Percentiles rank a stretch among this genome's conserved stretches.
Evolutionary conservation across 2,113 vertebrate species (phyloP).

Genomic region (Heteronetta atricapilla): DNA sequence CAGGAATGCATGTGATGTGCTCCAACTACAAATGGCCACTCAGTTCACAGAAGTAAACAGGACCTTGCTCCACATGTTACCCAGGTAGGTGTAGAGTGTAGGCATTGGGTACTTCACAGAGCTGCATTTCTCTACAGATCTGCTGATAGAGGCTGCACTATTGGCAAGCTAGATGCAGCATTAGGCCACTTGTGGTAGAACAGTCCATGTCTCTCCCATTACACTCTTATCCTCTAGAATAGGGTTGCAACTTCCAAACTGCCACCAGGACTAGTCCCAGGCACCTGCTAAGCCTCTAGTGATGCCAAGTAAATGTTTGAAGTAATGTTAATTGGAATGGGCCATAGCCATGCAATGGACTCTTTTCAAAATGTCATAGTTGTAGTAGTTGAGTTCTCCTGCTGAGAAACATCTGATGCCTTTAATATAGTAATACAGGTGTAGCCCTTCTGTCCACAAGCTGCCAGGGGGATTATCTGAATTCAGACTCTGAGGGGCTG

Average conservation of each 20-base stretch:
- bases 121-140: neutral
- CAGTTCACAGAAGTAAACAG: neutral
- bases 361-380: neutral
- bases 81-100: neutral
- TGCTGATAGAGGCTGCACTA: neutral
- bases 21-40: neutral
- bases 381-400: neutral
- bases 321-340: neutral
- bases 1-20: neutral
- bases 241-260: neutral
- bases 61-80: rapidly evolving
- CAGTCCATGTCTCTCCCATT: neutral
- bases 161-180: neutral
- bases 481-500: neutral
- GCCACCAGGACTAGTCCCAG: neutral
- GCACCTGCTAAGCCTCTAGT: neutral
- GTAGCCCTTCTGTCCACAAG: neutral
- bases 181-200: neutral
- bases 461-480: neutral
- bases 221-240: rapidly evolving
- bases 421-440: neutral
- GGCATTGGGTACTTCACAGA: neutral
- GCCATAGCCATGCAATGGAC: neutral
- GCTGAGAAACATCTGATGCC: neutral
- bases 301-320: neutral